Evolutionary conservation across 2,888 invertebrate genomes (phyloP).

Genomic region (Sympetrum striolatum): DNA sequence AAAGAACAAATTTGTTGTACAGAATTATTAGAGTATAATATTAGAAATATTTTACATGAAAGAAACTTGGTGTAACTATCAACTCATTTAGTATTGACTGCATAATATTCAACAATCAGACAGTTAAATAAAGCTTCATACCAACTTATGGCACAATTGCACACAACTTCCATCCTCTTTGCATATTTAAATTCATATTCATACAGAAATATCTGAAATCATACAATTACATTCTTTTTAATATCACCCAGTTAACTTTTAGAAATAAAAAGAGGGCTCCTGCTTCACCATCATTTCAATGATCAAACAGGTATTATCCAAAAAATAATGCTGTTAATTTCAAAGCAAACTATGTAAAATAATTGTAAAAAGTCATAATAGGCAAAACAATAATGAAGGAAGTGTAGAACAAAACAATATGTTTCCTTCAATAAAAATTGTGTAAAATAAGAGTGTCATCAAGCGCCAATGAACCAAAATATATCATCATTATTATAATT

Average conservation of each 20-base stretch:
- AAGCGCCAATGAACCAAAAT: background rate
- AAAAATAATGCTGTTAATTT: background rate
- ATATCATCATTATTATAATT: background rate
- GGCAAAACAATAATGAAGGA: background rate
- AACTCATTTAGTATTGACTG: background rate
- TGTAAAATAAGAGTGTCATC: background rate
- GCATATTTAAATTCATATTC: background rate
- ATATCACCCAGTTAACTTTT: background rate
- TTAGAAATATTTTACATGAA: background rate
- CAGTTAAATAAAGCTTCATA: background rate
- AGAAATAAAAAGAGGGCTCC: background rate
- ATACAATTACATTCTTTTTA: background rate
- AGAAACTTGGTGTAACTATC: background rate
- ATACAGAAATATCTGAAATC: background rate
- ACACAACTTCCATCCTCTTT: background rate
- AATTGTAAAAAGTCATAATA: background rate
- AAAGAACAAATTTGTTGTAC: background rate
- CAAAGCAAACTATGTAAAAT: background rate
- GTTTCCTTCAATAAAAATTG: background rate
- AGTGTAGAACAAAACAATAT: background rate
- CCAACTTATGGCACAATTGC: background rate
- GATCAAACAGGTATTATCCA: background rate
- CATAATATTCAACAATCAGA: background rate
- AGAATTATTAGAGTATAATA: background rate
- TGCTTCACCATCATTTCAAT: background rate